phyloP scores from a whole-genome alignment of 2,113 vertebrate genomes.

The Silurus glanis region DNA sequence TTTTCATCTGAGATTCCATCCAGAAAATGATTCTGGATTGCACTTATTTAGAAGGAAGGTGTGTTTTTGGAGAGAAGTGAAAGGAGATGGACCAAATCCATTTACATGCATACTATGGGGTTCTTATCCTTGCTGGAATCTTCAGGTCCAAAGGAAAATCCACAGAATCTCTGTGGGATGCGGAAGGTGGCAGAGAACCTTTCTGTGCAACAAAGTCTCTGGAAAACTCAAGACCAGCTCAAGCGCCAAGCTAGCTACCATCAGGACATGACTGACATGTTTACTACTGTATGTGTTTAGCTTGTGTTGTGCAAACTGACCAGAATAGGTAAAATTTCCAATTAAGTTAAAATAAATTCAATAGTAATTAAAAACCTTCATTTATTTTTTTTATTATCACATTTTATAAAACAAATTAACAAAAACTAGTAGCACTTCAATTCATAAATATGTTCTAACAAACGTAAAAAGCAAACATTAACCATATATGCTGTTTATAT shows the following conservation, averaged over 20 bases:
- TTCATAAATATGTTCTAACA: no score
- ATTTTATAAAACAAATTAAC: no score
- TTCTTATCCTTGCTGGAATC: slow-evolving; percentile 49
- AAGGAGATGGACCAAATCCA: slow-evolving; percentile 47
- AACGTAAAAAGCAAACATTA: no score
- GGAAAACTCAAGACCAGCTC: slow-evolving; percentile 16
- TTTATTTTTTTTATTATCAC: no score
- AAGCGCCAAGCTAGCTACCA: slow-evolving; percentile 33
- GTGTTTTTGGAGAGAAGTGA: slow-evolving; percentile 42
- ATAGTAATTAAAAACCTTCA: no score
- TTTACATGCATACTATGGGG: slow-evolving; percentile 35
- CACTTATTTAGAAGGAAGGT: slow-evolving; percentile 37
- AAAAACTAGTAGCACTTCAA: no score
- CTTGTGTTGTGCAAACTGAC: no score
- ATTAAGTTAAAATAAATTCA: no score
- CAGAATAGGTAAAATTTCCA: no score
- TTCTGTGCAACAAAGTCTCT: slow-evolving; percentile 29
- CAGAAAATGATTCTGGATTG: slow-evolving; percentile 44
- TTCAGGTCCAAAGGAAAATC: slow-evolving; percentile 36
- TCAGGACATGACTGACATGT: not conserved
- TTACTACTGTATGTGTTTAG: no score
- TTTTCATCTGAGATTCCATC: not conserved
- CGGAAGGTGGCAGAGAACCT: slow-evolving; percentile 12
- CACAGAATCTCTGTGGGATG: slow-evolving; percentile 44
- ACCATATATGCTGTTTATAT: no score